Evolutionary conservation across 2,797 vertebrate genomes (phyloP), one percentile per base, ranked within the genome.

Genomic region (Corythornis leucogaster): DNA sequence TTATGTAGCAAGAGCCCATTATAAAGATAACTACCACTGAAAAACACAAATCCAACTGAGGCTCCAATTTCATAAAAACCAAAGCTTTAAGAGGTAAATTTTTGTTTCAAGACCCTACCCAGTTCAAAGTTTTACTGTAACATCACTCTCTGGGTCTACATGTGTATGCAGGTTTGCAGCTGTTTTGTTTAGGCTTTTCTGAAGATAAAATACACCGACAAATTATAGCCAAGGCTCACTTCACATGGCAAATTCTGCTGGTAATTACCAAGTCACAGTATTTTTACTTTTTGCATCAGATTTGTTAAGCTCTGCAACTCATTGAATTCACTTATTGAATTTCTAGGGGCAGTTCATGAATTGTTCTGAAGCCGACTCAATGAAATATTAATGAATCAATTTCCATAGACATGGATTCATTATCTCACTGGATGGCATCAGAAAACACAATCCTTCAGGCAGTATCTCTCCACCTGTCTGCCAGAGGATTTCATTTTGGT

Each of bases 361-460:
- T 96, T 97, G 91, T 95, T 95, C 90, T 95, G 96, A 97, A 96
- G 91, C 92, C 48, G 59, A 93, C 86, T 97, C 84, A 87, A 97
- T 98, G 95, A 97, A 98, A 98, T 98, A 98, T 97, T 98, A 97
- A 97, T 97, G 96, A 96, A 95, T 97, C 96, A 96, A 97, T 97
- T 97, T 98, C 96, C 96, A 97, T 97, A 97, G 97, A 96, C 96
- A 93, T 83, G 93, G 91, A 96, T 96, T 98, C 96, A 97, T 97
- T 97, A 97, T 96, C 95, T 96, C 90, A 84, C 95, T 94, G 95
- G 95, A 97, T 96, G 85, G 85, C 91, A 96, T 31, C 94, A 95
- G 95, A 97, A 97, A 97, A 95, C 92, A 95, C 70, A 94, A 92
- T 95, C 93, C 91, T 95, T 89, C 73, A 96, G 95, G 92, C 62